A percentile compares a stretch with the other conserved stretches of the same genome.
Conservation (phyloP, 2,888 invertebrate genomes). For the Sarcophaga caerulescens region DNA sequence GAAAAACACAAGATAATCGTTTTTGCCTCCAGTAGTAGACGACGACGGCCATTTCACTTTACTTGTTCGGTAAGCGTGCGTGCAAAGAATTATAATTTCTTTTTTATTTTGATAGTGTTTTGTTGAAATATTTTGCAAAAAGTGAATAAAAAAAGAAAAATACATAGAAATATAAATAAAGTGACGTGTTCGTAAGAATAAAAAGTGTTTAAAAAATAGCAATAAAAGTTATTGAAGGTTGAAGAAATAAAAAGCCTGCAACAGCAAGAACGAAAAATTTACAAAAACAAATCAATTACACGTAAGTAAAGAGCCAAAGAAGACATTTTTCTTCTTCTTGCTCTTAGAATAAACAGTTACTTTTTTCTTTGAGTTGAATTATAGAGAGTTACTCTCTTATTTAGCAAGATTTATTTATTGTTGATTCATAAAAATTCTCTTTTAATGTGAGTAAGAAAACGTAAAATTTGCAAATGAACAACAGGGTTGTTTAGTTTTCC, state of each 20-base stretch:
- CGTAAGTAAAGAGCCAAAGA: conserved; percentile 32
- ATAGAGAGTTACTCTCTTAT: too few species aligned
- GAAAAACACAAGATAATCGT: background rate
- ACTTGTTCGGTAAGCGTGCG: background rate
- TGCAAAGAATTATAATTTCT: background rate
- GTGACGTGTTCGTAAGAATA: background rate
- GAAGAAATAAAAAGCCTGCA: too few species aligned
- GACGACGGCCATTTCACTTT: background rate
- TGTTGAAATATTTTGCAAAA: too few species aligned
- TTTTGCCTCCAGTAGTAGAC: conserved; percentile 39
- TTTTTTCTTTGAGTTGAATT: too few species aligned
- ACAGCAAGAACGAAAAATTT: too few species aligned
- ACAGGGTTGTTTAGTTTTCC: too few species aligned
- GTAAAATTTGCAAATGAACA: too few species aligned
- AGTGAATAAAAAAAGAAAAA: too few species aligned
- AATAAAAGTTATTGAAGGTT: conserved; percentile 7
- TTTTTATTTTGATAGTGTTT: too few species aligned
- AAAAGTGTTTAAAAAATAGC: background rate
- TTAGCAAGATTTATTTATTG: too few species aligned
- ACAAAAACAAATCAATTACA: conserved; percentile 21
- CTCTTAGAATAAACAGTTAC: background rate
- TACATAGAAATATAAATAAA: background rate
- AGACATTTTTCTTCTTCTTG: background rate
- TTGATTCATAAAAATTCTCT: too few species aligned
- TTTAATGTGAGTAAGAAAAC: too few species aligned